Base-by-base conservation (phyloP, 1,140 invertebrate genomes). In the Papilio glaucus region DNA sequence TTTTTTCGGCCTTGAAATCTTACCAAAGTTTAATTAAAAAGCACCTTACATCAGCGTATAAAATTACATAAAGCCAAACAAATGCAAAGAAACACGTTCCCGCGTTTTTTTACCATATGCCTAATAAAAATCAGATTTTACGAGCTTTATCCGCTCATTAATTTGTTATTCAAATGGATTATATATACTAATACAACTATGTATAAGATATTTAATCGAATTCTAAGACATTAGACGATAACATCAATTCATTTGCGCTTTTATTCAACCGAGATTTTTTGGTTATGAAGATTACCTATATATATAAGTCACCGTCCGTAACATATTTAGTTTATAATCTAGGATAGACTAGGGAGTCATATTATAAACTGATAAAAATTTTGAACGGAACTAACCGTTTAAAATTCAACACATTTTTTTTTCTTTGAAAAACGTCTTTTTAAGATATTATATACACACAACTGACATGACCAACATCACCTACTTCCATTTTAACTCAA, bases 61-160 rank as follows among this genome's bases (percentile, higher is more conserved):
- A 67, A 65, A 41, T 88, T 87, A 77, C 86, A 42, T 79, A 74
- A 88, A 87, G 85, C 84, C 86, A 78, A 78, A 84, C 79, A 86
- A 88, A 73, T 87, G 84, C 81, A 74, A 65, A 69, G 73, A 71
- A 41, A 45, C 18, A 63, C 33, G 68, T 72, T 72, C 65, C 13
- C 33, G 18, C 13, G 26, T 61, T 61, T 26, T 24, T 60, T 61
- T 61, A 61, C n/a, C 60, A 24, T 13, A 26, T 26, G 49, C 49
- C 18, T 5, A 57, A 57, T 57, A 57, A 57, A 57, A 21, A 57
- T 57, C 49, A 57, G 49, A 57, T 57, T 57, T 57, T 57, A 57
- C 21, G 49, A 57, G 49, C 3, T 4, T 57, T 57, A 57, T 57
- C 49, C 49, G 21, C 18, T 9, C 49, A 13, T 57, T 57, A 57